A percentile compares a stretch with the other conserved stretches of the same genome.
Conservation (phyloP, 2,113 vertebrate genomes). For the Raja brachyura region DNA sequence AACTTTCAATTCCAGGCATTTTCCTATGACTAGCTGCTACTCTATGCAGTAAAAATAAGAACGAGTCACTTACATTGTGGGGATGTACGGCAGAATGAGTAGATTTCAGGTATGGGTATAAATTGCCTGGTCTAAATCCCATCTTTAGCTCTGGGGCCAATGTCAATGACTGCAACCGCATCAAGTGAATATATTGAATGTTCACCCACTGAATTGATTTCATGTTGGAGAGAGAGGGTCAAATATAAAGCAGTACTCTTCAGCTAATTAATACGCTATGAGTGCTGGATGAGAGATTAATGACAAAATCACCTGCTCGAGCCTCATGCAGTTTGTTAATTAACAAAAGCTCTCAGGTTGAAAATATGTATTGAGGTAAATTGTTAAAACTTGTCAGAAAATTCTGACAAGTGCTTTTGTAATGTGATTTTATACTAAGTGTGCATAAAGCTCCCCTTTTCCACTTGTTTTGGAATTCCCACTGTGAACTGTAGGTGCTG, state of each 20-base stretch:
- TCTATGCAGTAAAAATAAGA: neutral
- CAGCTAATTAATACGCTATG: conserved; percentile 64
- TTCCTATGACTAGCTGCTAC: neutral
- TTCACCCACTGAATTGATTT: conserved; percentile 62
- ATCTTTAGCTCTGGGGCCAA: conserved; percentile 39
- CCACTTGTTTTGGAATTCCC: conserved; percentile 67
- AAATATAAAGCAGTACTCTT: conserved; percentile 44
- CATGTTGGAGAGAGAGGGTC: conserved; percentile 53
- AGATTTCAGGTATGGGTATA: neutral
- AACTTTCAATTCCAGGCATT: neutral
- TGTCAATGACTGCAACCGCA: conserved; percentile 56
- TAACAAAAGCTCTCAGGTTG: conserved; percentile 70
- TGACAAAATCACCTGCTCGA: conserved; percentile 71
- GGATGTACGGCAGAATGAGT: neutral
- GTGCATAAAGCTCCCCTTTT: conserved; percentile 73
- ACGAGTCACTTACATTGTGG: neutral
- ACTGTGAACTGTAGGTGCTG: conserved; percentile 76
- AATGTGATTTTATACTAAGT: conserved; percentile 72
- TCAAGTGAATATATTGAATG: conserved; percentile 53
- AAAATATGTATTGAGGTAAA: conserved; percentile 54
- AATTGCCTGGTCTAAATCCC: conserved; percentile 18
- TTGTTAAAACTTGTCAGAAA: conserved; percentile 63
- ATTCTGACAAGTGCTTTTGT: conserved; percentile 72
- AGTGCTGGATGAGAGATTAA: conserved; percentile 69
- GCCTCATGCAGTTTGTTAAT: conserved; percentile 71